Base-by-base conservation (phyloP, 2,113 vertebrate species). In the Equus quagga region DNA sequence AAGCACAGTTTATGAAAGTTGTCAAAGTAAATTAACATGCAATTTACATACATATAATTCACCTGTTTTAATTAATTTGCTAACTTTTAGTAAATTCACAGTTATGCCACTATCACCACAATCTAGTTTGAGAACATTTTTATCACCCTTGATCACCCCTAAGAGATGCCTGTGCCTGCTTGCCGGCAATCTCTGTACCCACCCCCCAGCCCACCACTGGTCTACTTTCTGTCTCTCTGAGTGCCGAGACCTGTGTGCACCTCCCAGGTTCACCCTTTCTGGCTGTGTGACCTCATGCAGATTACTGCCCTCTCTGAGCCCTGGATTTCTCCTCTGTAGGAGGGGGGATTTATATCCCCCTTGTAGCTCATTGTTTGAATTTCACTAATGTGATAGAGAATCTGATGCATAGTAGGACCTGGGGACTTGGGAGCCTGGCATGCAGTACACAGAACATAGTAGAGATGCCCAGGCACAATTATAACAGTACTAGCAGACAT, bases 161-260 rank as follows among this genome's bases (percentile, higher is more conserved):
- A 9, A 62, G 80, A 58, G 46, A 54, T 24, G 31, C 36, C 46
- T 10, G 3, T 28, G 17, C 73, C 31, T 46, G 49, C 67, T 41
- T 46, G 21, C 41, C 3, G 11, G n/a, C 41, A 0, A 0, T 19
- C 24, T 85, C 56, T 15, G 7, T 5, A 5, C 17, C 1, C 0
- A 11, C 26, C 54, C 5, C 3, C 0, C 2, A 6, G 1, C 10
- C 28, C 15, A 8, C 23, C 46, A 26, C 24, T 1, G 3, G 18
- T 73, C 69, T 28, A 2, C 41, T 54, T 80, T 70, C 88, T 54
- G 33, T 56, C 21, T 64, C 56, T 41, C 9, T 8, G 26, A 23
- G 5, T 28, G 28, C 58, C n/a, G 28, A 41, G 84, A 41, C 21
- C 41, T 31, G 36, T n/a, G 28, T 36, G 44, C 54, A 18, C 3